Percentiles rank a stretch among this genome's conserved stretches.
Conservation (phyloP, 2,797 vertebrate genomes). For the Anguilla marmorata region DNA sequence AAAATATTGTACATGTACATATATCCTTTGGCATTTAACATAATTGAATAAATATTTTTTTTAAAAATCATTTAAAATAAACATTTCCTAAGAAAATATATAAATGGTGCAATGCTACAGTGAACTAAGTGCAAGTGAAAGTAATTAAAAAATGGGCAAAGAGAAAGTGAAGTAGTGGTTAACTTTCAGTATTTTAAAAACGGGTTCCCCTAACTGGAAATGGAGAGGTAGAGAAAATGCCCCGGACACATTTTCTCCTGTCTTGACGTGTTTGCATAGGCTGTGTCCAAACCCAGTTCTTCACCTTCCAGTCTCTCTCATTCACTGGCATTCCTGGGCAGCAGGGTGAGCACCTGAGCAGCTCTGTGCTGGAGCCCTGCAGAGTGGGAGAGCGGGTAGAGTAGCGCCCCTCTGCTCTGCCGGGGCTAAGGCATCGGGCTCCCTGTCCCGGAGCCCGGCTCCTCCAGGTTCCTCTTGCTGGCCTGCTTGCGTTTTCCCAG, state of each 20-base stretch:
- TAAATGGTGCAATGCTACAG: conserved; percentile 42
- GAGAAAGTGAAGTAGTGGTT: conserved; percentile 30
- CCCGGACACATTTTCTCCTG: neutral
- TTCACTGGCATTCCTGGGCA: conserved; percentile 1
- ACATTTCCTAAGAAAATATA: conserved; percentile 35
- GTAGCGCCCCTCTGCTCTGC: neutral
- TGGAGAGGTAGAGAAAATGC: neutral
- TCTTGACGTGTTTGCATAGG: conserved; percentile 53
- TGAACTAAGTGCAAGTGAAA: conserved; percentile 38
- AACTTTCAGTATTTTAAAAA: conserved; percentile 18
- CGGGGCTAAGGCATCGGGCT: conserved; percentile 39
- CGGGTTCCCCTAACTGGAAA: neutral
- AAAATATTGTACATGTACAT: conserved; percentile 48
- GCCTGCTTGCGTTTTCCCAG: conserved; percentile 63
- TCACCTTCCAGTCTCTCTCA: conserved; percentile 32
- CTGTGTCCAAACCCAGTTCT: conserved; percentile 41
- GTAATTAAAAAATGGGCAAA: conserved; percentile 30
- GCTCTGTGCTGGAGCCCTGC: neutral
- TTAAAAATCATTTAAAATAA: conserved; percentile 41
- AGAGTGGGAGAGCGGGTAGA: neutral
- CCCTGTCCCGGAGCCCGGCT: conserved; percentile 40
- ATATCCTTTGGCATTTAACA: conserved; percentile 61
- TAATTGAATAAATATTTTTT: conserved; percentile 53
- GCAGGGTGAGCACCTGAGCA: neutral
- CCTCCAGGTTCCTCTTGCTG: conserved; percentile 55